Conservation (phyloP, 2,888 invertebrate species). For the Rhingia campestris region DNA sequence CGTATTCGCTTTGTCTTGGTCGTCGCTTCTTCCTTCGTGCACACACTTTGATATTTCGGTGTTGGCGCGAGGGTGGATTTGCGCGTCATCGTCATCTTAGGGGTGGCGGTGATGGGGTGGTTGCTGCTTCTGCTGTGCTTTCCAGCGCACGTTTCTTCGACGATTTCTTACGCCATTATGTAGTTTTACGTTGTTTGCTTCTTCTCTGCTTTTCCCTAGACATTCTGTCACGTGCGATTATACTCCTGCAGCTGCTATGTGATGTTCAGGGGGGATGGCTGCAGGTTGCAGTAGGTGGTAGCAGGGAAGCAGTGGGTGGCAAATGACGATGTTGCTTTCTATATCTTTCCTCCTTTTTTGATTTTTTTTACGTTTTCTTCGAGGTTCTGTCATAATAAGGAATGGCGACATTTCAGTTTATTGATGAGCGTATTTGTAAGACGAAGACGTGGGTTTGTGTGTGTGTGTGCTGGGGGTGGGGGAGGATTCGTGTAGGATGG, state of each 20-base stretch:
- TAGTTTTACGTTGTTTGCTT: conserved; percentile 68
- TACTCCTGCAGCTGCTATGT: conserved; percentile 55
- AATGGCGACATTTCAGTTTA: conserved; percentile 74
- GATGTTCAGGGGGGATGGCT: conserved; percentile 5
- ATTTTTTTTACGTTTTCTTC: conserved; percentile 20
- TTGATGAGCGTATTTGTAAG: conserved; percentile 71
- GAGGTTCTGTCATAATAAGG: conserved; percentile 68
- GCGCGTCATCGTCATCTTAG: conserved; percentile 61
- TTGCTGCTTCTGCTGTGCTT: conserved; percentile 16
- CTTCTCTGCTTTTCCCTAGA: conserved; percentile 61
- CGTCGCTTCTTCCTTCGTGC: conserved; percentile 23
- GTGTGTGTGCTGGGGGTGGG: conserved; percentile 1
- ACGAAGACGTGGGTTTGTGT: conserved; percentile 7
- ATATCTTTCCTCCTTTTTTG: not conserved
- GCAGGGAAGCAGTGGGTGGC: conserved; percentile 10
- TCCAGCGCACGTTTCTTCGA: conserved; percentile 65
- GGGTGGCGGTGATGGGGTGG: not conserved
- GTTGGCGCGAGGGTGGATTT: conserved; percentile 70
- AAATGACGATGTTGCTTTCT: conserved; percentile 31
- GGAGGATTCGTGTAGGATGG: not conserved
- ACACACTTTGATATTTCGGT: conserved; percentile 41
- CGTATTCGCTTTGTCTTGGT: conserved; percentile 31
- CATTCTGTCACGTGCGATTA: conserved; percentile 73
- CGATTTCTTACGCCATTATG: conserved; percentile 74
- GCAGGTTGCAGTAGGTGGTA: not conserved